A percentile compares a stretch with the other conserved stretches of the same genome.
phyloP scores from a whole-genome alignment of 2,797 vertebrate species.

The Discoglossus pictus region DNA sequence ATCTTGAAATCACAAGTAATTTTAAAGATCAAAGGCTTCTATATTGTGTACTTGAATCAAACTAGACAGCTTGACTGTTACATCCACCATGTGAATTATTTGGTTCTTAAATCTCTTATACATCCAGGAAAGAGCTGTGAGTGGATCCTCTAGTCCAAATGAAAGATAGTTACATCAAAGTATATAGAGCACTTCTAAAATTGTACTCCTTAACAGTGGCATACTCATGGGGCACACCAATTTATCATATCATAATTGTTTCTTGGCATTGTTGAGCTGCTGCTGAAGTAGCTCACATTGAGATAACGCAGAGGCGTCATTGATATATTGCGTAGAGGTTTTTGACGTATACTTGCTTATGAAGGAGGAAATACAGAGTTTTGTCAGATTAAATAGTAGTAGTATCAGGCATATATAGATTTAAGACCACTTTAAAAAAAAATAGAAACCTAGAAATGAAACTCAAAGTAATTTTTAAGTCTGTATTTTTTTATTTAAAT shows the following conservation, averaged over 20 bases:
- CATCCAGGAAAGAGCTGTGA: constrained; percentile 2
- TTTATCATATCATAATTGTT: constrained; percentile 27
- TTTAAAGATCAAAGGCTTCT: too few species aligned
- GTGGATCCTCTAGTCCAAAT: constrained; percentile 27
- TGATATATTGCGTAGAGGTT: constrained; percentile 3
- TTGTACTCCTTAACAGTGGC: constrained; percentile 14
- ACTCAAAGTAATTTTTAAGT: too few species aligned
- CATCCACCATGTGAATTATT: too few species aligned
- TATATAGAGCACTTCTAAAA: constrained; percentile 28
- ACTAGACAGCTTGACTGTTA: not conserved
- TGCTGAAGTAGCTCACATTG: constrained; percentile 5
- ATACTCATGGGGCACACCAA: constrained; percentile 20
- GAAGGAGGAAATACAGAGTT: constrained; percentile 5
- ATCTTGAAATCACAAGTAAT: too few species aligned
- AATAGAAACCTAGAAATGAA: too few species aligned
- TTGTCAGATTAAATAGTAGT: too few species aligned
- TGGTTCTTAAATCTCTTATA: too few species aligned
- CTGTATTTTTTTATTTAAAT: too few species aligned
- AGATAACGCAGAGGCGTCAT: constrained; percentile 25
- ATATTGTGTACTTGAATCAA: not conserved
- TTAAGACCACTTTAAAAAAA: too few species aligned
- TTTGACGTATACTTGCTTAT: constrained; percentile 7
- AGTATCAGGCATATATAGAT: too few species aligned
- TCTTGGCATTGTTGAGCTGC: constrained; percentile 9
- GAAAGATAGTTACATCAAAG: constrained; percentile 38